Evolutionary conservation across 2,888 invertebrate species (phyloP), one percentile per base, ranked within the genome.

Genomic region (Rhopalosiphum nymphaeae): DNA sequence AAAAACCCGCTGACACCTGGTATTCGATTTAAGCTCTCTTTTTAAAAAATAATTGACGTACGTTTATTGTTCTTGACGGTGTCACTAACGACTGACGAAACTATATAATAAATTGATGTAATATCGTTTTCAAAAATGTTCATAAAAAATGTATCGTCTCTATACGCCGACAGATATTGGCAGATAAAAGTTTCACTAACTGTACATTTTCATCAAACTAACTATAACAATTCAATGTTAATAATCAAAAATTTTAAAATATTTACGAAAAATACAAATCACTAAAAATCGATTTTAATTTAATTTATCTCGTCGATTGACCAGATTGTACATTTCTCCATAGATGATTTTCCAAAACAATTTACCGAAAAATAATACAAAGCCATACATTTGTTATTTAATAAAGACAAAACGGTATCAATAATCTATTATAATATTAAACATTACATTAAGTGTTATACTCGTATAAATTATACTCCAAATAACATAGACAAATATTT

Each of bases 1-100:
- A 26, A 42, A 36, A 56, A 44, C 56, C 1, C 85, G 44, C 44
- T 44, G 44, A 85, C 56, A 85, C n/a, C 91, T n/a, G 44, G 56
- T 85, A 44, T 85, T 91, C 56, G 85, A 91, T 91, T 85, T 85
- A 91, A 91, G 57, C 85, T 91, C 44, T 91, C 56, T 84, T 84
- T 85, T 16, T 21, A 11, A 61, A 44, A 36, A 85, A 91, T 85
- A 57, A 85, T 85, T 91, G 21, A 11, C n/a, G 9, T 21, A 56
- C 53, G 21, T n/a, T 29, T 44, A 44, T 56, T 44, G 53, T 85
- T 78, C 11, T 44, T 85, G 44, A 21, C 7, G 16, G 49, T 78
- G 78, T 78, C 78, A 78, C 36, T 78, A 36, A 21, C 36, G 7
- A 46, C 87, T n/a, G 87, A 53, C 87, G 21, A 53, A 78, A 7